These are phyloP conservation scores for Siderastrea radians DNA, from an alignment of 92 coral and sea anemone species.

Conservation along the genomic window DNA sequence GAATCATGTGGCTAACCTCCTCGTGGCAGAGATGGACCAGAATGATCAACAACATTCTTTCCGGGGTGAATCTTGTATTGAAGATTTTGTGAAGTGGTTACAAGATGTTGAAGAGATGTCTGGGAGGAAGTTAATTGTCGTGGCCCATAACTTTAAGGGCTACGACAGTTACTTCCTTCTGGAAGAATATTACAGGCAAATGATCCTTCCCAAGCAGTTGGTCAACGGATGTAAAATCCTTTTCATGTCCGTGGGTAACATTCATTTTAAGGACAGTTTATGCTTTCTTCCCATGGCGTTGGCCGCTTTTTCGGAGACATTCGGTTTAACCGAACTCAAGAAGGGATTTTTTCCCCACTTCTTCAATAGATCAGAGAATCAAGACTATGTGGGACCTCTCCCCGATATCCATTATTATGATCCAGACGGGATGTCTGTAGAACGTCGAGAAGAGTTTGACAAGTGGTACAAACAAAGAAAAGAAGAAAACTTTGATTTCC, in stretches of 20 bases:
- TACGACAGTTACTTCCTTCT: no score
- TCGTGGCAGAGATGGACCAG: background rate
- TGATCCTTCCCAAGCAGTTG: no score
- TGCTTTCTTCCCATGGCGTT: background rate
- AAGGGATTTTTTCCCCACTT: constrained; percentile 2
- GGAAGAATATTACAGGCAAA: no score
- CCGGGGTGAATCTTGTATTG: background rate
- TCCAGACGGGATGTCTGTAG: constrained; percentile 10
- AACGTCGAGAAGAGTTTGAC: background rate
- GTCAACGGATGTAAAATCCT: no score
- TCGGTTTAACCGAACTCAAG: background rate
- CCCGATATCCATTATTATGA: background rate
- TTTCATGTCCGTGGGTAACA: no score
- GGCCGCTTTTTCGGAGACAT: background rate
- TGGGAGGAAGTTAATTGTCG: no score
- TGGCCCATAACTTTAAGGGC: no score
- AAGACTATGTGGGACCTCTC: constrained; percentile 5
- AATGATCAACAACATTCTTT: no score
- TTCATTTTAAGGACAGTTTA: no score
- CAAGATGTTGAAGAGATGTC: no score
- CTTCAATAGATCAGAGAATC: constrained; percentile 9
- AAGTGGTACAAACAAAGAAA: background rate
- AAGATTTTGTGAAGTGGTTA: background rate
- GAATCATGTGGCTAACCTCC: background rate
- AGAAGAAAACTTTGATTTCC: background rate